These are phyloP conservation scores for Silurus glanis DNA, from an alignment of 2,113 vertebrate genomes.

Conservation along the genomic window DNA sequence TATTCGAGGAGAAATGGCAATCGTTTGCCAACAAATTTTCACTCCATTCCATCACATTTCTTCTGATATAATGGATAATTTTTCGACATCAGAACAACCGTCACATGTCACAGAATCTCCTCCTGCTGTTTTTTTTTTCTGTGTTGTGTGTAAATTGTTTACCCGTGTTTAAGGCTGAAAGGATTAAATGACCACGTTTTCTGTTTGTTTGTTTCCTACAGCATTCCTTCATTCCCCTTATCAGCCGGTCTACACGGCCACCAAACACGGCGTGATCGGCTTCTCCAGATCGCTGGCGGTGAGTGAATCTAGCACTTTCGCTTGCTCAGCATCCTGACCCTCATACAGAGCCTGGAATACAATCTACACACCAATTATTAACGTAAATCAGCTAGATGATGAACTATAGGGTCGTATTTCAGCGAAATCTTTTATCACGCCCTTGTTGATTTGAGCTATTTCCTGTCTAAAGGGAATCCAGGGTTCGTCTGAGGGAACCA, in stretches of 20 bases:
- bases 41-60: neutral
- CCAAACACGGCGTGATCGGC: slow-evolving; percentile 92
- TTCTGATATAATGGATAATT: neutral
- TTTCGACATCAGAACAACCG: neutral
- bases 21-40: neutral
- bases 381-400: neutral
- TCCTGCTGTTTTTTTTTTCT: neutral
- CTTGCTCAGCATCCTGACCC: neutral
- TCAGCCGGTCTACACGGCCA: slow-evolving; percentile 95
- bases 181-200: neutral
- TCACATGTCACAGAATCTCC: no score
- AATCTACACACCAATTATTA: neutral
- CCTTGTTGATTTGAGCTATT: neutral
- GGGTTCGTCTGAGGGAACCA: neutral
- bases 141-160: neutral
- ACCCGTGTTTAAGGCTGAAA: neutral
- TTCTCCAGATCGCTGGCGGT: slow-evolving; percentile 93
- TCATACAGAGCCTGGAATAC: neutral
- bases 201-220: slow-evolving; percentile 56
- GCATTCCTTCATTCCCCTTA: slow-evolving; percentile 89
- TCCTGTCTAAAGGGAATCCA: neutral
- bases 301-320: slow-evolving; percentile 62
- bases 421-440: neutral
- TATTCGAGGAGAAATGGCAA: neutral
- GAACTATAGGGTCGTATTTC: neutral